These are phyloP conservation scores for Panulirus ornatus DNA, from an alignment of 1,140 invertebrate species.

Conservation along the genomic window DNA sequence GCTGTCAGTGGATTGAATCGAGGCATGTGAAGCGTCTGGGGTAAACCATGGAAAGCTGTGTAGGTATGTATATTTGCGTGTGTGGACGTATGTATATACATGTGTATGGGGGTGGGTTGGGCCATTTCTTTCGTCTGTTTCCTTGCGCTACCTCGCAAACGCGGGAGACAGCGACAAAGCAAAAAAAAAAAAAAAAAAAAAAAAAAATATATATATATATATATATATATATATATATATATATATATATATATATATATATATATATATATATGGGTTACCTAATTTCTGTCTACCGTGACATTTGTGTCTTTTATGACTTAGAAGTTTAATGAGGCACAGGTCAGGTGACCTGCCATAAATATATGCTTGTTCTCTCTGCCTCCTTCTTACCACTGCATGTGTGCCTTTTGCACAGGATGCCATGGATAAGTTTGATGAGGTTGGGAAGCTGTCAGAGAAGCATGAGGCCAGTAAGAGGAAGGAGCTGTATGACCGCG, in stretches of 20 bases:
- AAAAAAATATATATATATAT: conserved; percentile 12
- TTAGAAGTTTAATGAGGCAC: too few relatives aligned
- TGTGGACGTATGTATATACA: too few relatives aligned
- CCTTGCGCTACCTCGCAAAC: too few relatives aligned
- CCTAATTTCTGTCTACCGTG: neutral
- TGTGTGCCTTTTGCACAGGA: conserved; percentile 1
- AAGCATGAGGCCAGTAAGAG: neutral
- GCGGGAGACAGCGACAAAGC: too few relatives aligned
- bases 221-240: neutral
- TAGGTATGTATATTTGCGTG: too few relatives aligned
- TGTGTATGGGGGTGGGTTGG: too few relatives aligned
- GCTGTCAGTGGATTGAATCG: too few relatives aligned
- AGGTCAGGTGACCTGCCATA: too few relatives aligned
- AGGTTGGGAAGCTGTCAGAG: conserved; percentile 10
- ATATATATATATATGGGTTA: neutral
- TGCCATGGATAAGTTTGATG: conserved; percentile 22
- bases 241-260: neutral
- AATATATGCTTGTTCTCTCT: too few relatives aligned
- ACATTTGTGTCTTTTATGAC: neutral
- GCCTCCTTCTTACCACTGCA: neutral
- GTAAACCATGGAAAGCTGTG: too few relatives aligned
- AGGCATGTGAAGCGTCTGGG: too few relatives aligned
- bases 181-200: neutral
- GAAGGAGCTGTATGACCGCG: conserved; percentile 73
- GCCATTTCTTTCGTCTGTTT: too few relatives aligned